A percentile compares a stretch with the other conserved stretches of the same genome.
Evolutionary conservation across 2,888 invertebrate genomes (phyloP).

Genomic region (Neria commutata): DNA sequence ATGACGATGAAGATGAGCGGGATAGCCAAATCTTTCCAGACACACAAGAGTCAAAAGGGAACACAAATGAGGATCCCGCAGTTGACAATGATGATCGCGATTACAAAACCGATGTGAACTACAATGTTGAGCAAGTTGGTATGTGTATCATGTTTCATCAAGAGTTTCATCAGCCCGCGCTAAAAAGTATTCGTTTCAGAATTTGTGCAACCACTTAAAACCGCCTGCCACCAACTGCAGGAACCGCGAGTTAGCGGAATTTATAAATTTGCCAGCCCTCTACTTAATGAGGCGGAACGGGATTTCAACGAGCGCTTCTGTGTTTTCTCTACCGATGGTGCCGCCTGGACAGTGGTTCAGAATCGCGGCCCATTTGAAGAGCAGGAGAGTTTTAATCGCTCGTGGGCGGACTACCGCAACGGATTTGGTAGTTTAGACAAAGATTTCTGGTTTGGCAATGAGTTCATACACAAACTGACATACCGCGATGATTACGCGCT

Average conservation of each 20-base stretch:
- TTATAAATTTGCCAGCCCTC: conserved; percentile 54
- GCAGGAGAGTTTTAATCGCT: conserved; percentile 64
- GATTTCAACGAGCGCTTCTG: conserved; percentile 63
- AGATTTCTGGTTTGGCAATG: conserved; percentile 70
- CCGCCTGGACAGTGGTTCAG: conserved; percentile 67
- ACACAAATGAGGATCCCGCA: conserved; percentile 8
- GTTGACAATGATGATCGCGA: neutral
- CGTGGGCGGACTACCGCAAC: conserved; percentile 66
- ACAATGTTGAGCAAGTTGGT: too few relatives aligned
- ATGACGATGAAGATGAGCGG: neutral
- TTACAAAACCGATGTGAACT: conserved; percentile 3
- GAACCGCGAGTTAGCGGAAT: conserved; percentile 57
- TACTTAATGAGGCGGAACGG: conserved; percentile 51
- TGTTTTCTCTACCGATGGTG: conserved; percentile 62
- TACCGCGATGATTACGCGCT: conserved; percentile 59
- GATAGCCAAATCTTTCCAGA: neutral
- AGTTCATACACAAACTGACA: conserved; percentile 63
- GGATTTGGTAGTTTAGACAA: conserved; percentile 66
- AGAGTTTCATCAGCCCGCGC: too few relatives aligned
- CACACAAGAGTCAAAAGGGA: neutral
- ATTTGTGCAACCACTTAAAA: conserved; percentile 49
- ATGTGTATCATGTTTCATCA: too few relatives aligned
- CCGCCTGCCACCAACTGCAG: conserved; percentile 61
- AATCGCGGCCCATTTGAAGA: conserved; percentile 56
- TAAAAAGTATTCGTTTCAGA: conserved; percentile 37